Evolutionary conservation across 2,888 invertebrate genomes (phyloP).

Genomic region (Fabriciana adippe): DNA sequence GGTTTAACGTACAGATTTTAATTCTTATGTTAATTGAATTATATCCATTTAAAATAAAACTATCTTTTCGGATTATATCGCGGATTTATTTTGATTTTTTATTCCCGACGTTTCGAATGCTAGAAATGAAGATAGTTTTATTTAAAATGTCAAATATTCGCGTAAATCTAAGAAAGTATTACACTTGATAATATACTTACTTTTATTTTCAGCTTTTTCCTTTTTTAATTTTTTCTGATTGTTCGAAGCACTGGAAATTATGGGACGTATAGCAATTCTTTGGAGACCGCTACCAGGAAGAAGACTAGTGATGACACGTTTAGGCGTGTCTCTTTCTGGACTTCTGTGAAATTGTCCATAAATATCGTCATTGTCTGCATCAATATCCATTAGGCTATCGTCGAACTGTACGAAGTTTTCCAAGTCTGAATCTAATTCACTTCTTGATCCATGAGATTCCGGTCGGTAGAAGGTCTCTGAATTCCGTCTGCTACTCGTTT

Average conservation of each 20-base stretch:
- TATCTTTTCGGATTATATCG: no score
- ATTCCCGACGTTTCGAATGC: no score
- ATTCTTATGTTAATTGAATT: background rate
- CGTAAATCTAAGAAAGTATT: no score
- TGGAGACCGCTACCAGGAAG: constrained; percentile 75
- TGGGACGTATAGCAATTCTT: constrained; percentile 64
- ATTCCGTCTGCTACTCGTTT: constrained; percentile 59
- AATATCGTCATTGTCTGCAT: constrained; percentile 66
- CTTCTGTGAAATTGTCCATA: constrained; percentile 58
- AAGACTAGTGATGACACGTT: constrained; percentile 64
- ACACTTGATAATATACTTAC: constrained; percentile 44
- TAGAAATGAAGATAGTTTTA: no score
- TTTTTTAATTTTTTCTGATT: constrained; percentile 58
- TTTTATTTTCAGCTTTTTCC: constrained; percentile 56
- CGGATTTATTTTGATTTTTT: no score
- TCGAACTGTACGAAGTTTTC: constrained; percentile 74
- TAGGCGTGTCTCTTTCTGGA: constrained; percentile 66
- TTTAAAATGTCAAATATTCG: no score
- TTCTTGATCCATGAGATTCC: constrained; percentile 63
- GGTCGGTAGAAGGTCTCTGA: constrained; percentile 67
- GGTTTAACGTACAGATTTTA: background rate
- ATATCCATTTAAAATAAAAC: background rate
- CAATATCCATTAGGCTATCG: constrained; percentile 72
- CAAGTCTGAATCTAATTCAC: constrained; percentile 70
- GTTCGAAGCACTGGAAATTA: constrained; percentile 56